These are phyloP conservation scores for Nasonia giraulti DNA, from an alignment of 1,140 invertebrate genomes.

Conservation along the genomic window DNA sequence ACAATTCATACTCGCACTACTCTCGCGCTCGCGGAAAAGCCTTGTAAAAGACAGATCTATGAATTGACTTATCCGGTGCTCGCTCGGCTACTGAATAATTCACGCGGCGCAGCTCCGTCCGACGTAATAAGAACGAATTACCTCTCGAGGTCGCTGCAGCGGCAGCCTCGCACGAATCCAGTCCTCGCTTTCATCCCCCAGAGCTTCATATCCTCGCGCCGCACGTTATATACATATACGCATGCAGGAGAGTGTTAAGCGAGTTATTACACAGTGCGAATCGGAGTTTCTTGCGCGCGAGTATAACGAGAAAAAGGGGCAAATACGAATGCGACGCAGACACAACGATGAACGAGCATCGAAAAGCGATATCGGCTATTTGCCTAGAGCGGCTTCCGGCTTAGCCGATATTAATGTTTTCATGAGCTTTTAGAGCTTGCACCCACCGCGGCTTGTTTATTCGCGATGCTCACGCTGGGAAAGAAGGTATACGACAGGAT, in stretches of 20 bases:
- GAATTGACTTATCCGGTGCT: conserved; percentile 40
- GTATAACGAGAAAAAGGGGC: conserved; percentile 1
- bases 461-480: background rate
- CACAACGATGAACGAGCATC: conserved; percentile 25
- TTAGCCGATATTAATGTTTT: conserved; percentile 37
- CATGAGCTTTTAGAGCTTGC: background rate
- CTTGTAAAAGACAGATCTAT: conserved; percentile 36
- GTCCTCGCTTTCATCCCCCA: background rate
- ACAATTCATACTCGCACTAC: background rate
- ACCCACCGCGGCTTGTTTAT: background rate
- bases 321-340: background rate
- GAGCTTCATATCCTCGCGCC: background rate
- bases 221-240: background rate
- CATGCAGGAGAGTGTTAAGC: background rate
- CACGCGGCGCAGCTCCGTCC: background rate
- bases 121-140: conserved; percentile 47
- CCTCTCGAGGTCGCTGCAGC: background rate
- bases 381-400: background rate
- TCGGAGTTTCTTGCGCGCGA: background rate
- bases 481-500: background rate
- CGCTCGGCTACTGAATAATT: conserved; percentile 35
- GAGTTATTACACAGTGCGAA: conserved; percentile 34
- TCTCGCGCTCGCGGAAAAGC: background rate
- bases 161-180: background rate
- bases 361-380: conserved; percentile 29